Conservation (phyloP, 2,113 vertebrate genomes). For the Opisthocomus hoazin region DNA sequence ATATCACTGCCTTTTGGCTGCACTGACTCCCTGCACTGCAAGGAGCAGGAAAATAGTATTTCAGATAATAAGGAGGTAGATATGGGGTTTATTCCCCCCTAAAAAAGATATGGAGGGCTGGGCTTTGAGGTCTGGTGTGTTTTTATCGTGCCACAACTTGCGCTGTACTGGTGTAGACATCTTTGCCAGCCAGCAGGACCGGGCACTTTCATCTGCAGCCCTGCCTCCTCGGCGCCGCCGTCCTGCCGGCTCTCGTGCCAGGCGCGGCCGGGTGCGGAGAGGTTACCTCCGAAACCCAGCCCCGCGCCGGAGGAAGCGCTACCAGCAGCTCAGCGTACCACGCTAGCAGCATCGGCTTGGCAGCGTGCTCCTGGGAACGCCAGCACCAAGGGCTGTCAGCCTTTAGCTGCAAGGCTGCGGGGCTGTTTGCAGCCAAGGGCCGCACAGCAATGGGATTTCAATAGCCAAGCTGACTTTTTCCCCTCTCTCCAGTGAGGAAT, state of each 20-base stretch:
- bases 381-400: rapidly evolving
- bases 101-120: background rate
- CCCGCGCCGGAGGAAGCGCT: rapidly evolving
- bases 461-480: background rate
- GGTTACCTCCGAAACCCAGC: background rate
- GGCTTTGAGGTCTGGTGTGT: background rate
- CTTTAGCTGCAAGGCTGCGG: background rate
- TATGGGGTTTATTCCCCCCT: background rate
- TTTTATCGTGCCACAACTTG: background rate
- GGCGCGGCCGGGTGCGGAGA: background rate
- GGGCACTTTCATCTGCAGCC: background rate
- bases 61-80: background rate
- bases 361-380: background rate
- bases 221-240: background rate
- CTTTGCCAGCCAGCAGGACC: background rate
- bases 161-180: background rate
- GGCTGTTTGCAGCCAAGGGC: background rate
- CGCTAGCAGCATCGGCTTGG: background rate
- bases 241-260: background rate
- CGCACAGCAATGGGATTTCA: background rate
- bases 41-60: background rate
- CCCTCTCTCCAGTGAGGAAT: background rate
- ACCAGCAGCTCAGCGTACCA: background rate
- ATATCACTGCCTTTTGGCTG: background rate
- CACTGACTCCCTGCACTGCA: background rate